Conservation (phyloP, 2,797 vertebrate species). For the Phalloptychus januarius region DNA sequence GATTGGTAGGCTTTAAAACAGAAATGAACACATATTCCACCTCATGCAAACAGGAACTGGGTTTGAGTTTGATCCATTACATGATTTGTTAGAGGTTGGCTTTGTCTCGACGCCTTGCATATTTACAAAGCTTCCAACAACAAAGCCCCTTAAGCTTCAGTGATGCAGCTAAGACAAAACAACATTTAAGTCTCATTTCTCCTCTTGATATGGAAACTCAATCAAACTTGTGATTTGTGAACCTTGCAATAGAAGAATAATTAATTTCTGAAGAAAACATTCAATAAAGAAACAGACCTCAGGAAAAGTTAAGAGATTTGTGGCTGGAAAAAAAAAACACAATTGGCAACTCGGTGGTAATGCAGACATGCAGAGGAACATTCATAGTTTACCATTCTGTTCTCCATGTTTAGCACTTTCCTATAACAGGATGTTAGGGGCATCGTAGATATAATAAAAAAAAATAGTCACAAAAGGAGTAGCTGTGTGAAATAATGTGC, state of each 20-base stretch:
- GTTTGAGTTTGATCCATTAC: constrained; percentile 44
- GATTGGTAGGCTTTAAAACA: constrained; percentile 12
- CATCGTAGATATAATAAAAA: not conserved
- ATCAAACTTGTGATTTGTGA: constrained; percentile 26
- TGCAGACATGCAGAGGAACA: not conserved
- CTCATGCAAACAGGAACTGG: constrained; percentile 34
- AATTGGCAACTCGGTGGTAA: not conserved
- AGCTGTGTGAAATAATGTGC: not conserved
- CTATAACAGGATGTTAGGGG: not conserved
- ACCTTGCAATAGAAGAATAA: constrained; percentile 5
- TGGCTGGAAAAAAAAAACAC: not conserved
- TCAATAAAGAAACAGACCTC: constrained; percentile 5
- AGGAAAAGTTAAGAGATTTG: not conserved
- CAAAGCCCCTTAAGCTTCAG: constrained; percentile 28
- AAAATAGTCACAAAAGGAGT: not conserved
- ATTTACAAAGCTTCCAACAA: constrained; percentile 45
- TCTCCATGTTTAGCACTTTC: not conserved
- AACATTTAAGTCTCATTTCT: constrained; percentile 20
- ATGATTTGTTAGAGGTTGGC: constrained; percentile 48
- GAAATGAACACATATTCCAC: constrained; percentile 21
- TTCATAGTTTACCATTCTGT: not conserved
- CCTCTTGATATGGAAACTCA: constrained; percentile 26
- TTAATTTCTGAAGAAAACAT: constrained; percentile 14
- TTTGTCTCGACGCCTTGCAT: constrained; percentile 32
- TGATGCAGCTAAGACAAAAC: constrained; percentile 3